Conservation (phyloP, 2,888 invertebrate genomes). For the Tetanocera ferruginea region DNA sequence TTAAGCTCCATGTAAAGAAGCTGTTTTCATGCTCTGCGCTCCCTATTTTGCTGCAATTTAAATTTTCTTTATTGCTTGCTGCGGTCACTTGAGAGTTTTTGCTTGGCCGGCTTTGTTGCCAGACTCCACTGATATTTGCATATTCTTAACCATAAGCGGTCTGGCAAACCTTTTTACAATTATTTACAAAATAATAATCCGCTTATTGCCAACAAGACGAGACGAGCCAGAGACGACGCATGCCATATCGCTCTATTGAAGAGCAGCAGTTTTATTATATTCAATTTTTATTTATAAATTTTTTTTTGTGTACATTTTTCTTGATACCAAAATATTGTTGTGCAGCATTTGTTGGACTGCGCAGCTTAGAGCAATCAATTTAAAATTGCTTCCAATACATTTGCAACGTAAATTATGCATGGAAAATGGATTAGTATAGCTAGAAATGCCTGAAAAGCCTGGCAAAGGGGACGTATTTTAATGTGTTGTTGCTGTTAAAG, state of each 20-base stretch:
- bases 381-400: conserved; percentile 65
- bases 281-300: not conserved
- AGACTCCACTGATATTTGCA: not conserved
- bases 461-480: not conserved
- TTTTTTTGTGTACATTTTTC: not conserved
- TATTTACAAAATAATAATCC: conserved; percentile 34
- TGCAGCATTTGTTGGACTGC: conserved; percentile 6
- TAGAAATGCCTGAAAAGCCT: not conserved
- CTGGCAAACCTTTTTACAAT: conserved; percentile 17
- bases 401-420: conserved; percentile 63
- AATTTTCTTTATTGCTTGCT: conserved; percentile 2
- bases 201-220: conserved; percentile 10
- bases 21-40: not conserved
- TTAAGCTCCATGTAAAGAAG: not conserved
- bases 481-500: not conserved
- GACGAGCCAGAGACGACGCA: not conserved
- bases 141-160: conserved; percentile 19
- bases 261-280: not conserved
- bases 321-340: conserved; percentile 2
- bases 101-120: not conserved
- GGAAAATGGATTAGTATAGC: conserved; percentile 58
- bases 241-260: not conserved
- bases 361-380: conserved; percentile 57
- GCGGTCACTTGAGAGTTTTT: not conserved
- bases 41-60: conserved; percentile 6